Evolutionary conservation across 2,113 vertebrate genomes (phyloP).

Genomic region (Sander lucioperca): DNA sequence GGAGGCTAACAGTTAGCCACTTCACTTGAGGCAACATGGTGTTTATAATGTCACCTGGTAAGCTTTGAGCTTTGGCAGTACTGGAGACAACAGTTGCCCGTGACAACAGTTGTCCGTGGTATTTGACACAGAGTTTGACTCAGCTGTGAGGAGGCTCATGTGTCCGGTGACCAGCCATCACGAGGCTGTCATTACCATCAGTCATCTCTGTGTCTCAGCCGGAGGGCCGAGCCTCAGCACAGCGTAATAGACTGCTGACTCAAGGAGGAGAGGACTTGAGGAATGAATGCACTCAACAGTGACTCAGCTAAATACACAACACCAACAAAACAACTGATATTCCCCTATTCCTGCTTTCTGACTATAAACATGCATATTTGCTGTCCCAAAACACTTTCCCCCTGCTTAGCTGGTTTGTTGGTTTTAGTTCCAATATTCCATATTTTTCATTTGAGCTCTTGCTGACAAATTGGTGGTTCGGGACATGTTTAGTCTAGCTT

Average conservation of each 20-base stretch:
- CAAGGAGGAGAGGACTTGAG: slow-evolving; percentile 8
- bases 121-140: slow-evolving; percentile 31
- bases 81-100: slow-evolving; percentile 1
- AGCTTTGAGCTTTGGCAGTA: not conserved
- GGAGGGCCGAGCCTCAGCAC: not conserved
- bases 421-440: not conserved
- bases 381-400: not conserved
- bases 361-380: not conserved
- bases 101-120: slow-evolving; percentile 7
- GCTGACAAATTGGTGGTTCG: not conserved
- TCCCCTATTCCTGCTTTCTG: not conserved
- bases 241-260: not conserved
- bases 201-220: slow-evolving; percentile 1
- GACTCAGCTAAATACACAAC: slow-evolving; percentile 39
- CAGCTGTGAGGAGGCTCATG: slow-evolving; percentile 13
- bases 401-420: not conserved
- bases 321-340: not conserved
- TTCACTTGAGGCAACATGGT: not conserved
- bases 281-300: not conserved
- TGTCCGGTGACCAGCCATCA: slow-evolving; percentile 32
- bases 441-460: not conserved
- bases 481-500: not conserved
- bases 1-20: not conserved
- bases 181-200: slow-evolving; percentile 30
- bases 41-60: slow-evolving; percentile 1